Evolutionary conservation across 2,888 invertebrate genomes (phyloP).

Genomic region (Tuberolachnus salignus): DNA sequence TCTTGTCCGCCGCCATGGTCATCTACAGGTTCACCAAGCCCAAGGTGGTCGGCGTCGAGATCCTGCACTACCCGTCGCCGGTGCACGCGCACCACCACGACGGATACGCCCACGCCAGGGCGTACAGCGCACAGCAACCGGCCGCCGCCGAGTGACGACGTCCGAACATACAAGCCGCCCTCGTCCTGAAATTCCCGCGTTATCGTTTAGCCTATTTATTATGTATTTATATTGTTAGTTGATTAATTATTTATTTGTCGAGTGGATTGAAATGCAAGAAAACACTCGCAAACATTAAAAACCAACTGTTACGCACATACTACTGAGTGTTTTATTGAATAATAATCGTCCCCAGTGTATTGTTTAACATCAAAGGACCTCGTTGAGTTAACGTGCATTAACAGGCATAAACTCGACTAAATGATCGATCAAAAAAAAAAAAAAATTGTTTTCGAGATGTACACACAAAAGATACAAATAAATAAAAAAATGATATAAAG

Average conservation of each 20-base stretch:
- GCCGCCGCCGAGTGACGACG: conserved; percentile 12
- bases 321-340: conserved; percentile 18
- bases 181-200: too few species aligned
- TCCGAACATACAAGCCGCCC: too few species aligned
- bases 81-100: conserved; percentile 67
- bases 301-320: background rate
- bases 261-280: background rate
- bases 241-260: conserved; percentile 33
- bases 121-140: conserved; percentile 66
- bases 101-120: conserved; percentile 63
- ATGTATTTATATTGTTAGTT: background rate
- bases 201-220: background rate
- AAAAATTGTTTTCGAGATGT: too few species aligned
- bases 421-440: too few species aligned
- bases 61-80: conserved; percentile 69
- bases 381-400: too few species aligned
- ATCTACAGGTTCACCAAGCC: conserved; percentile 88
- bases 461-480: too few species aligned
- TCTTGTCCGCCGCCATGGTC: conserved; percentile 82
- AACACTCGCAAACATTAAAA: conserved; percentile 21
- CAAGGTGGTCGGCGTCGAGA: conserved; percentile 85
- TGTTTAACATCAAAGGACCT: too few species aligned
- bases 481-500: too few species aligned
- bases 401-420: too few species aligned
- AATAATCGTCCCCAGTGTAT: too few species aligned